These are phyloP conservation scores for Hydraecia micacea DNA, from an alignment of 2,888 invertebrate species.

Conservation along the genomic window DNA sequence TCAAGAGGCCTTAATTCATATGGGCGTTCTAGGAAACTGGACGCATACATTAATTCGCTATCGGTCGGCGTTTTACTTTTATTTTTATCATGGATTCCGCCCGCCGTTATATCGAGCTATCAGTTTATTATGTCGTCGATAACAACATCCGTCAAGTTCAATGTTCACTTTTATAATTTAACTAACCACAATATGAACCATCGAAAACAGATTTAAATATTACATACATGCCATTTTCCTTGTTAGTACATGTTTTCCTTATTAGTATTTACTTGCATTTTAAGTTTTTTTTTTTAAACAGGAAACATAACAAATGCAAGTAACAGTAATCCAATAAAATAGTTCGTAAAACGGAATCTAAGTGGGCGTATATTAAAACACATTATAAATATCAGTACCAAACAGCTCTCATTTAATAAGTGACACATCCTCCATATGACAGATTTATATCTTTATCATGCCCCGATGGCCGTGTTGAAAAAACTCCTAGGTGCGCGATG, in stretches of 20 bases:
- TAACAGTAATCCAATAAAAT: slow-evolving; percentile 11
- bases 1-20: slow-evolving; percentile 43
- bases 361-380: slow-evolving; percentile 42
- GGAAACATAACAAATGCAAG: slow-evolving; percentile 9
- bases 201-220: slow-evolving; percentile 14
- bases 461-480: slow-evolving; percentile 22
- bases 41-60: slow-evolving; percentile 37
- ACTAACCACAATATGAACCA: slow-evolving; percentile 2
- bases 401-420: slow-evolving; percentile 34
- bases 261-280: background rate
- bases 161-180: slow-evolving; percentile 11
- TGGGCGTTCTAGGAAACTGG: slow-evolving; percentile 31
- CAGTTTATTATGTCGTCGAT: slow-evolving; percentile 36
- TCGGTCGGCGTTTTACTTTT: slow-evolving; percentile 31
- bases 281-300: slow-evolving; percentile 5
- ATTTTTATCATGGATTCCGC: slow-evolving; percentile 22
- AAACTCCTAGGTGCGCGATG: slow-evolving; percentile 46
- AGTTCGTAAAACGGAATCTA: slow-evolving; percentile 7
- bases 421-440: slow-evolving; percentile 51
- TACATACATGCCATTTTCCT: background rate
- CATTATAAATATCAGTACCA: slow-evolving; percentile 31
- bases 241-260: background rate
- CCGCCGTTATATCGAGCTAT: slow-evolving; percentile 22
- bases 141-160: slow-evolving; percentile 45
- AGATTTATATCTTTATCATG: slow-evolving; percentile 49